Conservation (phyloP, 1,140 invertebrate genomes). For the Venustaconcha ellipsiformis region DNA sequence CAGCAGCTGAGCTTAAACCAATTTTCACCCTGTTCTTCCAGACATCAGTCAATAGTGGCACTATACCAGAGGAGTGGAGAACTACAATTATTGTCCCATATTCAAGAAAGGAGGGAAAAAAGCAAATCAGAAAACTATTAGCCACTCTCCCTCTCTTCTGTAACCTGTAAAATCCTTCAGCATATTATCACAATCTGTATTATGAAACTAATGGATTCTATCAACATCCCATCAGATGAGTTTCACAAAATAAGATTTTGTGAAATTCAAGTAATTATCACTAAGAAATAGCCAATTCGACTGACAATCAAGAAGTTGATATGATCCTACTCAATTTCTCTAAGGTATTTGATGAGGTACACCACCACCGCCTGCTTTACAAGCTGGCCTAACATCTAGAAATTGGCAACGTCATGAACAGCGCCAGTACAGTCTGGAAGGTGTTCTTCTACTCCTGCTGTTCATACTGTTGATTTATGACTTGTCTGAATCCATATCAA, state of each 20-base stretch:
- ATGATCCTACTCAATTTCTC: conserved; percentile 17
- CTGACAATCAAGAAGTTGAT: conserved; percentile 3
- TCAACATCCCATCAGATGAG: conserved; percentile 12
- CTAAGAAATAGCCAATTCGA: conserved; percentile 9
- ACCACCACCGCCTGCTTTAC: not conserved
- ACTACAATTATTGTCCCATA: conserved; percentile 19
- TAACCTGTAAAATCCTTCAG: conserved; percentile 18
- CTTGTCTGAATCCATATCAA: no score
- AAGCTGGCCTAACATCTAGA: conserved; percentile 8
- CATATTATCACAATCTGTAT: conserved; percentile 12
- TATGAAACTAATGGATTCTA: conserved; percentile 10
- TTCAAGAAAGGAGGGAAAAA: conserved; percentile 26
- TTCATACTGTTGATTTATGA: no score
- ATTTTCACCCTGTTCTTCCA: conserved; percentile 16
- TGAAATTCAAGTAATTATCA: conserved; percentile 11
- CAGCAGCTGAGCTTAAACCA: conserved; percentile 4
- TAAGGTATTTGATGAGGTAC: conserved; percentile 24
- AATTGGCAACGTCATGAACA: no score
- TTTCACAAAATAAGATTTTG: conserved; percentile 14
- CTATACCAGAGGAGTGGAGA: conserved; percentile 34
- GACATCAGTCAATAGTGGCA: conserved; percentile 5
- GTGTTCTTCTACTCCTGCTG: no score
- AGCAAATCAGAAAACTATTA: conserved; percentile 25
- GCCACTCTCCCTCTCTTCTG: conserved; percentile 31
- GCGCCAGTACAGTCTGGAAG: no score